These are phyloP conservation scores for Ylistrum balloti DNA, from an alignment of 1,140 invertebrate species.

Conservation along the genomic window DNA sequence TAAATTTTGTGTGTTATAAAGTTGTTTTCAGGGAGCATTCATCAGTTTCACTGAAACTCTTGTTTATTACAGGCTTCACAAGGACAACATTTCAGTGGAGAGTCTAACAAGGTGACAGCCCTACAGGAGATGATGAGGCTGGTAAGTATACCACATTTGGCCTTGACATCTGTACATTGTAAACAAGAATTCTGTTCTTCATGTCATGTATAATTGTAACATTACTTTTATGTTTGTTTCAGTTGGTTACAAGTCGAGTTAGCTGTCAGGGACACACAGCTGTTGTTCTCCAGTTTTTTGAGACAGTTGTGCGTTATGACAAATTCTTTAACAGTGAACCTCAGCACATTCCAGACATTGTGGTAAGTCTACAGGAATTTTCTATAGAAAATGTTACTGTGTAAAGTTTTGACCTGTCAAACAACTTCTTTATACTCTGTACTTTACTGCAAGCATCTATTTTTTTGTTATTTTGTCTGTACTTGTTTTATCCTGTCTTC, in stretches of 20 bases:
- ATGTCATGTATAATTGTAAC: too few relatives aligned
- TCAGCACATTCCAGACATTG: conserved; percentile 83
- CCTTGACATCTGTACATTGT: too few relatives aligned
- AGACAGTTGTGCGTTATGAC: conserved; percentile 85
- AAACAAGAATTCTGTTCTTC: too few relatives aligned
- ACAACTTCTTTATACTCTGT: too few relatives aligned
- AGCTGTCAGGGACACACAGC: conserved; percentile 83
- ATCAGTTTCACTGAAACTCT: too few relatives aligned
- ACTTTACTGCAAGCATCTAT: too few relatives aligned
- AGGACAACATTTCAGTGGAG: conserved; percentile 83
- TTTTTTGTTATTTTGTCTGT: too few relatives aligned
- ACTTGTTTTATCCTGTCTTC: too few relatives aligned
- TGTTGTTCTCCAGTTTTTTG: conserved; percentile 85
- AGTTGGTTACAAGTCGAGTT: conserved; percentile 83
- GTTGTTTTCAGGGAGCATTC: too few relatives aligned
- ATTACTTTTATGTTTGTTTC: conserved; percentile 62
- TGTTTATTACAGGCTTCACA: conserved; percentile 78
- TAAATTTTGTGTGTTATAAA: too few relatives aligned
- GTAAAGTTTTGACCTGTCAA: too few relatives aligned
- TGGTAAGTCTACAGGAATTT: conserved; percentile 78
- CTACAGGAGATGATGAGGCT: conserved; percentile 84
- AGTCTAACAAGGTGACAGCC: conserved; percentile 80
- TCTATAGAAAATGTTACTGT: too few relatives aligned
- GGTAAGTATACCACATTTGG: conserved; percentile 73
- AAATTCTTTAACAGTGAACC: conserved; percentile 84